Conservation (phyloP, 2,113 vertebrate species). For the Procavia capensis region DNA sequence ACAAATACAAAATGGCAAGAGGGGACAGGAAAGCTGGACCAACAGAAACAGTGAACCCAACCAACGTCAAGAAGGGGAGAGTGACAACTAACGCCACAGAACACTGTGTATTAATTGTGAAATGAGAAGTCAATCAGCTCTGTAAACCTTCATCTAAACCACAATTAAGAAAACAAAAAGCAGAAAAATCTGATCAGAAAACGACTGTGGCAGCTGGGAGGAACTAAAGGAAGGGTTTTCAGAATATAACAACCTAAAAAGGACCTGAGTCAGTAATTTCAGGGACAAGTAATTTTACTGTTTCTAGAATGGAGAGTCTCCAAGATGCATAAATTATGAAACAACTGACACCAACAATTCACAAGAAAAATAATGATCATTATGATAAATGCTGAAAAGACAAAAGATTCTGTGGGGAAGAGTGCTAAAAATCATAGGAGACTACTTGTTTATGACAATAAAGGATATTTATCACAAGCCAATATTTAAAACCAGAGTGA, state of each 20-base stretch:
- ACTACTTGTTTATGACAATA: neutral
- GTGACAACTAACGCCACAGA: too few species aligned
- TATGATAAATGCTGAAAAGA: conserved; percentile 13
- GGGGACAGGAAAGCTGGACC: too few species aligned
- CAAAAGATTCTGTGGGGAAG: neutral
- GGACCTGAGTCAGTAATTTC: neutral
- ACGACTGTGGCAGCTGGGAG: neutral
- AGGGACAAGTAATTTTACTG: neutral
- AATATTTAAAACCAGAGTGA: conserved; percentile 16
- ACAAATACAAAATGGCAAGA: too few species aligned
- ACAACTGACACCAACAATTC: neutral
- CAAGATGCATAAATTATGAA: neutral
- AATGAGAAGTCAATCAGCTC: too few species aligned
- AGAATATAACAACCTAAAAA: neutral
- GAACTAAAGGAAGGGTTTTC: neutral
- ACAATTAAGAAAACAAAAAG: neutral
- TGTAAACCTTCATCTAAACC: too few species aligned
- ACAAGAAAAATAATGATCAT: neutral
- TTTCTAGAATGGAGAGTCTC: neutral
- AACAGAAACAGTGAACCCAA: too few species aligned
- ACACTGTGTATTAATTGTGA: too few species aligned
- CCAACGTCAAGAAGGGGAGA: too few species aligned
- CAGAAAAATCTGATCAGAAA: conserved; percentile 22
- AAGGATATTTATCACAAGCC: neutral
- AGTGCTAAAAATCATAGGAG: neutral